phyloP scores from a whole-genome alignment of 2,113 vertebrate species.

The Elephantulus edwardii region DNA sequence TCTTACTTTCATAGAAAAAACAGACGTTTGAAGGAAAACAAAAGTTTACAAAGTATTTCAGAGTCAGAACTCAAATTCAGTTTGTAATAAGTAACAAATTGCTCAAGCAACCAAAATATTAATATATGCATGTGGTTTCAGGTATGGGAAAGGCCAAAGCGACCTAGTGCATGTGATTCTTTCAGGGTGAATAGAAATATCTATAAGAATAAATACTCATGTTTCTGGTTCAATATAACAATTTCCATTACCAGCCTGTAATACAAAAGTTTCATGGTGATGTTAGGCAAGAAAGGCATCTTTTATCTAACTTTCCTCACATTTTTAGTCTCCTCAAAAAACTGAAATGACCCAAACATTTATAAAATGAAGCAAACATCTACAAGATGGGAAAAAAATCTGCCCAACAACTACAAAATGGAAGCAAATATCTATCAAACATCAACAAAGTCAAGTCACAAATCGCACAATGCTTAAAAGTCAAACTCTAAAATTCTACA shows the following conservation, averaged over 20 bases:
- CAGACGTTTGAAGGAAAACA: not conserved
- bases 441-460: not conserved
- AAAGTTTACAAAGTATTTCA: not conserved
- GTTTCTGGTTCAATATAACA: not conserved
- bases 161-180: not conserved
- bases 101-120: not conserved
- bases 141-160: not conserved
- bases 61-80: not conserved
- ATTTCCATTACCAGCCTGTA: not conserved
- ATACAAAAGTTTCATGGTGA: not conserved
- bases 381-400: too few relatives aligned
- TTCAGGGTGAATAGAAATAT: slow-evolving; percentile 1
- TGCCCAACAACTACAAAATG: too few relatives aligned
- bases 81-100: not conserved
- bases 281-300: not conserved
- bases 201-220: not conserved
- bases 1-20: slow-evolving; percentile 8
- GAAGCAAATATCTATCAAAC: not conserved
- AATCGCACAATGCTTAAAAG: not conserved
- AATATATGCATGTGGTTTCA: not conserved
- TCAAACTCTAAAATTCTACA: not conserved
- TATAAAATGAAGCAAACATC: too few relatives aligned
- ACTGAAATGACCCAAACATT: too few relatives aligned
- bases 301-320: not conserved
- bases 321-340: slow-evolving; percentile 30